Evolutionary conservation across 2,113 vertebrate genomes (phyloP), one percentile per base, ranked within the genome.

Genomic region (Hyperopisus bebe): DNA sequence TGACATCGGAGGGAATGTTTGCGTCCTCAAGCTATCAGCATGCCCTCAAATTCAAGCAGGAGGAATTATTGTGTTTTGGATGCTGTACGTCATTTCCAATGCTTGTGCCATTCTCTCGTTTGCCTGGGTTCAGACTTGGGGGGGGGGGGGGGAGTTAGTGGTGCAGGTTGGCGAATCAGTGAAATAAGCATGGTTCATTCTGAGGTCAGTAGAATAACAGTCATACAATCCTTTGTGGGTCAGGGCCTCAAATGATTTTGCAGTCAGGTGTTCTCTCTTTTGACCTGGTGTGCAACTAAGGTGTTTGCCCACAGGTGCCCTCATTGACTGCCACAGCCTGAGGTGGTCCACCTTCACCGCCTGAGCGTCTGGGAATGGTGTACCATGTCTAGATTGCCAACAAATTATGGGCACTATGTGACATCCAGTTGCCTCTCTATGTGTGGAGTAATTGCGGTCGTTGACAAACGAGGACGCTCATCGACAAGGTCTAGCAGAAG

Each of bases 161-260:
- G 19, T 55, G 19, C 91, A 92, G 77, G 91, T 21, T n/a, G 47
- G 24, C 1, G 3, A 47, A 88, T 35, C 86, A 90, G 90, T 88
- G 44, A 89, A 91, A 90, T 91, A 77, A 93, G 92, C 92, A 91
- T 87, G 62, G 92, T 80, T 35, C 90, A 91, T 93, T 95, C 90
- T 93, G 91, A 92, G 77, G 87, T 83, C 91, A 91, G 92, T 92
- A 92, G 74, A 83, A 94, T 94, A 95, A 94, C 92, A 89, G 93
- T 95, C 93, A 92, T 92, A 46, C 24, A 93, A n/a, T 90, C 92
- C 91, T 92, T 92, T 91, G 91, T 91, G 92, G 93, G 92, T 94
- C 90, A 91, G 91, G 31, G 17, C 92, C 90, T 92, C 94, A 92
- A 94, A 94, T 94, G 94, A 95, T 94, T 94, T 92, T 91, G 91